Conservation (phyloP, 2,113 vertebrate species). For the Caranx ignobilis region DNA sequence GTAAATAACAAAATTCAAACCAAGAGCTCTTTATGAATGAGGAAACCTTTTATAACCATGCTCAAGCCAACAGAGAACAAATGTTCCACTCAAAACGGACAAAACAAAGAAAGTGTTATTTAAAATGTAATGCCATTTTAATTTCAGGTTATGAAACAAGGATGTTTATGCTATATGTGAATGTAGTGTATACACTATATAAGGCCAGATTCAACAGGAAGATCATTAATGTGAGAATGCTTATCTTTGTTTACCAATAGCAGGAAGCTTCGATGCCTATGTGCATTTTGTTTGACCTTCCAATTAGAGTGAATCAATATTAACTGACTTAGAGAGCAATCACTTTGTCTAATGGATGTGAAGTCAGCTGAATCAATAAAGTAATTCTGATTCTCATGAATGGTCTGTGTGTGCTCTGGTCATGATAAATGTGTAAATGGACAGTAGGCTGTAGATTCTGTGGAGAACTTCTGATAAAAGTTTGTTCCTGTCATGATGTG, state of each 20-base stretch:
- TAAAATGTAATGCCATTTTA: neutral
- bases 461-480: too few relatives aligned
- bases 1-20: neutral
- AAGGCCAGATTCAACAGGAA: neutral
- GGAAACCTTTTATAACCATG: neutral
- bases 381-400: neutral
- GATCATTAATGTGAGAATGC: neutral
- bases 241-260: neutral
- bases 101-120: neutral
- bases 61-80: neutral
- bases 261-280: conserved; percentile 2
- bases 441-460: neutral
- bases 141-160: neutral
- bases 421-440: neutral
- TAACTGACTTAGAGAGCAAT: conserved; percentile 10
- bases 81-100: neutral
- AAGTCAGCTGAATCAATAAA: neutral
- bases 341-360: conserved; percentile 24
- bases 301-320: conserved; percentile 32
- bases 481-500: neutral
- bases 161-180: neutral
- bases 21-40: neutral
- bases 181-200: neutral
- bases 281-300: neutral
- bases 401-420: neutral